Base-by-base conservation (phyloP, 1,140 invertebrate species). In the Zaprionus kolodkinae region DNA sequence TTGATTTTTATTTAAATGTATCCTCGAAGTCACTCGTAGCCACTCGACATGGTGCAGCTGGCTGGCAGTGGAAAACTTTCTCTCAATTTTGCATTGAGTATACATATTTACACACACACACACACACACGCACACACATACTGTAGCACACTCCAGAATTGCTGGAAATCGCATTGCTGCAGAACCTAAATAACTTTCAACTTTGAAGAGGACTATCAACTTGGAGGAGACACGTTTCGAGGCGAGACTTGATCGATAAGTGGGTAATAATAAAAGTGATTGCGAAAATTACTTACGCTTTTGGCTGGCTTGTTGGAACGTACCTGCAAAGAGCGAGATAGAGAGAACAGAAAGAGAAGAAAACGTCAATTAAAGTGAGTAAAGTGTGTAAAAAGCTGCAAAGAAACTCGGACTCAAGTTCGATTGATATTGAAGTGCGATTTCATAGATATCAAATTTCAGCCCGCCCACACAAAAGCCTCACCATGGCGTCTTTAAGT, bases 251-350 rank as follows among this genome's bases (percentile, higher is more conserved):
- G 78, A 76, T 75, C 83, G 61, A 81, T 82, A 86, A 85, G 82
- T 87, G 76, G 77, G 56, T 72, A 88, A 84, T 70, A 77, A 63
- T 61, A 79, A 88, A 77, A 77, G 69, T 72, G 55, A 63, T 72
- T 76, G 63, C 55, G 80, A 68, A 63, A 78, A 77, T 65, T 89
- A 89, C 85, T 89, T 79, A 89, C 85, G 85, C 78, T 89, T 73
- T 72, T 56, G 86, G 65, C 57, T 76, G 79, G 68, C 66, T 76
- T 66, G 77, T 76, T 81, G 43, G 40, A 89, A 89, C 85, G 85
- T 89, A 89, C 85, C 85, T 89, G 86, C 55, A 89, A 81, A 89
- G 70, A 74, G 17, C 70, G 45, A 12, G 35, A 57, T 13, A 43
- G 40, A 36, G 6, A 11, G 10, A 36, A 52, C 30, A 66, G 12